Percentiles rank a stretch among this genome's conserved stretches.
Conservation (phyloP, 2,797 vertebrate genomes). For the Ibycter americanus region DNA sequence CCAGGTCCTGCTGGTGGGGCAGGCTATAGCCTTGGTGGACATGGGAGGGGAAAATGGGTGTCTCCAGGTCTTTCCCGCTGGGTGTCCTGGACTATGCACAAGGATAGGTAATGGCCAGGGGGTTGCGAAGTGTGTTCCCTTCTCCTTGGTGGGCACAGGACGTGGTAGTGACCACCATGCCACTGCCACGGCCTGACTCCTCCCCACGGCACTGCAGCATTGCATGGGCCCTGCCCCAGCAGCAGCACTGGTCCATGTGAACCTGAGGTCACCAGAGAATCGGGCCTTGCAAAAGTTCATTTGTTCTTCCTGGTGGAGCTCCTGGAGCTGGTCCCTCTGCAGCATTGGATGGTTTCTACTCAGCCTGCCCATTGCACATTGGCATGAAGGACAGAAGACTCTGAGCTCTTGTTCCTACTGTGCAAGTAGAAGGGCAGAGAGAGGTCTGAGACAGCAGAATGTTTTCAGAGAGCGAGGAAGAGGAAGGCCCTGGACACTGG, state of each 20-base stretch:
- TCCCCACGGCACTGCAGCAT: not conserved
- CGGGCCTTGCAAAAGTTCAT: not conserved
- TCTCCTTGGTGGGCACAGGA: not conserved
- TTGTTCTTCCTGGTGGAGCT: not conserved
- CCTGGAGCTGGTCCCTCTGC: not conserved
- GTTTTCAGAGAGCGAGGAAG: not conserved
- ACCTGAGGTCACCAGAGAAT: not conserved
- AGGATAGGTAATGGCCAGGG: not conserved
- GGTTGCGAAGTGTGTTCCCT: not conserved
- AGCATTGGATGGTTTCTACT: not conserved
- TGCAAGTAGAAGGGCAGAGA: not conserved
- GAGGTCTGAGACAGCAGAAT: not conserved
- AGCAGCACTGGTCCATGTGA: rapidly evolving
- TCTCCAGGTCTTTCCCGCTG: not conserved
- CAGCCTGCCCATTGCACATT: rapidly evolving
- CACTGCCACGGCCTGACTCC: not conserved
- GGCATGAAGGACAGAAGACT: not conserved
- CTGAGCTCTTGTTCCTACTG: not conserved
- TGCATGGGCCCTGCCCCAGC: not conserved
- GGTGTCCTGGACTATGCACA: not conserved
- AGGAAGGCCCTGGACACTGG: not conserved
- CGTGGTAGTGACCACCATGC: not conserved
- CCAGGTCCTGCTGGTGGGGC: not conserved
- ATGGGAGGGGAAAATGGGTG: not conserved
- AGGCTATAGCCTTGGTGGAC: not conserved